Percentiles rank a stretch among this genome's conserved stretches.
Evolutionary conservation across 2,888 invertebrate genomes (phyloP).

Genomic region (Julus scanicus): DNA sequence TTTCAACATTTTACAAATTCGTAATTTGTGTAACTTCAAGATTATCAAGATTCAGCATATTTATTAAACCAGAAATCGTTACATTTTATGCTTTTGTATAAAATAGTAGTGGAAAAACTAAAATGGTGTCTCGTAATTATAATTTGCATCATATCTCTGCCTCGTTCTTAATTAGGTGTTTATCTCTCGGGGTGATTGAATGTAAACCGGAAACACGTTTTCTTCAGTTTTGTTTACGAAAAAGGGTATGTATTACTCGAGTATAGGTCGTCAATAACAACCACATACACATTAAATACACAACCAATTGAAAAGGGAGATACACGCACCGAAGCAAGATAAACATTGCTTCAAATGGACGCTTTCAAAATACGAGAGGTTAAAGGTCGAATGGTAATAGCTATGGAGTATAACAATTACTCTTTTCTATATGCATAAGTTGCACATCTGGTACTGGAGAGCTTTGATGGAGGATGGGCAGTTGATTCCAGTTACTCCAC

Average conservation of each 20-base stretch:
- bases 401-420: neutral
- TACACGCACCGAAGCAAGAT: neutral
- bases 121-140: neutral
- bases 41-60: no score
- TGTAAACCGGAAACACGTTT: slow-evolving; percentile 19
- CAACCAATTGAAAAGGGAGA: neutral
- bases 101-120: neutral
- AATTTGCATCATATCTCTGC: neutral
- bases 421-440: neutral
- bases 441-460: no score
- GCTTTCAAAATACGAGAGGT: neutral
- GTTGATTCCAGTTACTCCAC: no score
- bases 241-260: neutral
- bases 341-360: slow-evolving; percentile 1
- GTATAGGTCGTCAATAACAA: slow-evolving; percentile 19
- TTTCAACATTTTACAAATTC: no score
- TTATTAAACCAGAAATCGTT: no score
- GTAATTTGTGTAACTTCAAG: no score
- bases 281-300: neutral
- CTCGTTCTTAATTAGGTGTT: slow-evolving; percentile 11
- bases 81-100: no score
- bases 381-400: neutral
- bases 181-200: neutral
- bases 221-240: neutral
- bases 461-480: no score